phyloP scores from a whole-genome alignment of 2,888 invertebrate species.

The Yponomeuta cagnagella region DNA sequence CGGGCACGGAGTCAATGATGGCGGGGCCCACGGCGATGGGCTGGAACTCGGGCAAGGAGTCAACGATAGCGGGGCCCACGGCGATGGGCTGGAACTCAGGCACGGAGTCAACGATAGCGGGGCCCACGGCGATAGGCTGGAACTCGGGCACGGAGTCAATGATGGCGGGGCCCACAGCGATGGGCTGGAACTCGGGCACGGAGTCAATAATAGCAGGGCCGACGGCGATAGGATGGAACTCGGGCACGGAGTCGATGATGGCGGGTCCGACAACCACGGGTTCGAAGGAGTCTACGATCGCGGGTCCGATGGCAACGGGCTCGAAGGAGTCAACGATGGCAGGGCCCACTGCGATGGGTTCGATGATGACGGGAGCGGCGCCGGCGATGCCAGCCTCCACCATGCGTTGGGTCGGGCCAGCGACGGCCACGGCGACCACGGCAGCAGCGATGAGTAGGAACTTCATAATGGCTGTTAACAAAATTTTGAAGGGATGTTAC shows the following conservation, averaged over 20 bases:
- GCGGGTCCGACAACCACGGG: constrained; percentile 18
- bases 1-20: constrained; percentile 19
- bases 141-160: constrained; percentile 26
- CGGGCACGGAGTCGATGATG: constrained; percentile 27
- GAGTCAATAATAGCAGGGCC: constrained; percentile 25
- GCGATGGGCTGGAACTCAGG: constrained; percentile 19
- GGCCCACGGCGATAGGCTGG: neutral
- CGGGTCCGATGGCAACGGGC: constrained; percentile 26
- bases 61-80: constrained; percentile 24
- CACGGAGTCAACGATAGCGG: constrained; percentile 20
- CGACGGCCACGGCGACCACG: constrained; percentile 39
- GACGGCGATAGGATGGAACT: neutral
- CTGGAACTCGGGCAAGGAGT: constrained; percentile 19
- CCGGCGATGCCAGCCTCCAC: constrained; percentile 22
- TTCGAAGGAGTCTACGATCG: constrained; percentile 21
- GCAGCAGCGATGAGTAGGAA: constrained; percentile 43
- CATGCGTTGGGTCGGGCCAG: constrained; percentile 40
- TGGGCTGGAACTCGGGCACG: constrained; percentile 18
- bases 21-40: constrained; percentile 24
- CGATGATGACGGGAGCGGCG: constrained; percentile 17
- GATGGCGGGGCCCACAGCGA: constrained; percentile 16
- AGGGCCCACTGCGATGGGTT: neutral
- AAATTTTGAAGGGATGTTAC: constrained; percentile 20
- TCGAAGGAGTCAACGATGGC: constrained; percentile 26
- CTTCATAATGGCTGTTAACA: constrained; percentile 47